Conservation (phyloP, 2,797 vertebrate species). For the Ceryle rudis region DNA sequence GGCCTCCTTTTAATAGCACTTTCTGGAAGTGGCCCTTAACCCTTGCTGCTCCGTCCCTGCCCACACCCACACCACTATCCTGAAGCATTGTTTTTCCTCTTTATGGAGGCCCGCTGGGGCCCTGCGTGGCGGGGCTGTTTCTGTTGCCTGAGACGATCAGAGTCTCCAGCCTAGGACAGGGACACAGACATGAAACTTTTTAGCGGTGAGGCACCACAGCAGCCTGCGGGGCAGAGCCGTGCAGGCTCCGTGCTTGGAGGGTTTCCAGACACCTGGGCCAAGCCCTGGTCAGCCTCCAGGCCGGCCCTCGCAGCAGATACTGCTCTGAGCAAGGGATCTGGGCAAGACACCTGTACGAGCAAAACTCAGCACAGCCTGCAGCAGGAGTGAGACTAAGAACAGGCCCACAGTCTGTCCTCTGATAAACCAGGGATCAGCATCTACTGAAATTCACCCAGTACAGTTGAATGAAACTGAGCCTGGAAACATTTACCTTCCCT, state of each 20-base stretch:
- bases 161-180: too few relatives aligned
- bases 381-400: fast-evolving
- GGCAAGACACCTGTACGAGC: too few relatives aligned
- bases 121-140: fast-evolving
- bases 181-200: fast-evolving
- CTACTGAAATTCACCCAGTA: background rate
- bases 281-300: background rate
- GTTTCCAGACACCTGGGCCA: fast-evolving
- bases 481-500: background rate
- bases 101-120: fast-evolving
- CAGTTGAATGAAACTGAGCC: fast-evolving
- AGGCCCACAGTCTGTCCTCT: fast-evolving
- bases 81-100: fast-evolving
- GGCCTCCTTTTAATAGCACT: background rate
- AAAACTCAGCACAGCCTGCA: fast-evolving
- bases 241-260: fast-evolving
- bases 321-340: fast-evolving
- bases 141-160: background rate
- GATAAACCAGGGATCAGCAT: background rate
- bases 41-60: background rate
- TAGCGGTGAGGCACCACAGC: too few relatives aligned
- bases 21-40: fast-evolving
- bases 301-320: background rate
- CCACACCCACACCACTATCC: fast-evolving
- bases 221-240: fast-evolving